These are phyloP conservation scores for Eulemur mongoz DNA, from an alignment of 2,797 vertebrate genomes.

Conservation along the genomic window DNA sequence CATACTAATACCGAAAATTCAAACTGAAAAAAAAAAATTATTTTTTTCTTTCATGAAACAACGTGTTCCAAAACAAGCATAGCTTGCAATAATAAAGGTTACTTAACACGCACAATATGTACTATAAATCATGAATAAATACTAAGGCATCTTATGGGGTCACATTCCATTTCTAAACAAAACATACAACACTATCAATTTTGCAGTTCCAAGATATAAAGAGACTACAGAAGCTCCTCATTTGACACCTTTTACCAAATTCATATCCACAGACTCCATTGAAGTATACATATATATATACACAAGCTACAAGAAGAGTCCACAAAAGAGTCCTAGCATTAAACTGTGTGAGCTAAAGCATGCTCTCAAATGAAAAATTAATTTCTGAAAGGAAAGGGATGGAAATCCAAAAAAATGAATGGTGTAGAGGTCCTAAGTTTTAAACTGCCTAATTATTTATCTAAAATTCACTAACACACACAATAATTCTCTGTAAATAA, in stretches of 20 bases:
- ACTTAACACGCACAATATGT: background rate
- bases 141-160: background rate
- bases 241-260: slow-evolving; percentile 57
- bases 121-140: background rate
- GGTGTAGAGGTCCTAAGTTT: slow-evolving; percentile 57
- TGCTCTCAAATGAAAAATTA: slow-evolving; percentile 63
- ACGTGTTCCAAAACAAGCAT: background rate
- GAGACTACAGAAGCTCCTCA: slow-evolving; percentile 38
- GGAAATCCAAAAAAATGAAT: slow-evolving; percentile 46
- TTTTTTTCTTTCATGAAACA: background rate
- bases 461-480: slow-evolving; percentile 73
- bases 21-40: background rate
- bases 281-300: slow-evolving; percentile 69
- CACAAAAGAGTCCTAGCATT: slow-evolving; percentile 42
- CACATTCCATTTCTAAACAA: slow-evolving; percentile 50
- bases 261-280: slow-evolving; percentile 39
- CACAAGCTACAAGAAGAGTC: slow-evolving; percentile 54
- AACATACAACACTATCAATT: slow-evolving; percentile 3
- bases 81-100: background rate
- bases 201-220: background rate
- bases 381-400: slow-evolving; percentile 51
- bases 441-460: slow-evolving; percentile 70
- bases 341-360: slow-evolving; percentile 45
- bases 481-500: slow-evolving; percentile 79
- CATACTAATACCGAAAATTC: background rate